A percentile compares a stretch with the other conserved stretches of the same genome.
Conservation (phyloP, 2,113 vertebrate genomes). For the Hippocampus barbouri region DNA sequence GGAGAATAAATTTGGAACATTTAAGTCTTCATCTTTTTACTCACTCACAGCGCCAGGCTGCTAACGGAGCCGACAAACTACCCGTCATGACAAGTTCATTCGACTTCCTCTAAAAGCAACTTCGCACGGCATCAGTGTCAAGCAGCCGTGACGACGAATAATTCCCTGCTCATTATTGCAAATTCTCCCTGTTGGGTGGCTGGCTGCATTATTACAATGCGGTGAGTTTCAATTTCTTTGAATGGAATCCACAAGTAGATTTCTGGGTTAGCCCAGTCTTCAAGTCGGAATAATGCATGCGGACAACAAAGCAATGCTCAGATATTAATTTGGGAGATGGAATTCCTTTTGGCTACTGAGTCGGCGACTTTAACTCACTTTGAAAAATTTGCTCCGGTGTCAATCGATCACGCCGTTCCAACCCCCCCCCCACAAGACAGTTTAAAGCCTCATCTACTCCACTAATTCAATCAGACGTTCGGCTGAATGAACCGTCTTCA, state of each 20-base stretch:
- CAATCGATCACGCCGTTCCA: conserved; percentile 40
- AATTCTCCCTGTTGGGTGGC: conserved; percentile 21
- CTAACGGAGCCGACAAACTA: background rate
- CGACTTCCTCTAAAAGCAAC: conserved; percentile 48
- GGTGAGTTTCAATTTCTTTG: conserved; percentile 7
- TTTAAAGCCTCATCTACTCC: conserved; percentile 34
- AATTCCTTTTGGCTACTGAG: conserved; percentile 23
- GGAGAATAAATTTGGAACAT: too few relatives aligned
- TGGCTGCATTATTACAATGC: background rate
- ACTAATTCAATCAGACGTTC: conserved; percentile 48
- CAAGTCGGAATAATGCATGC: conserved; percentile 1
- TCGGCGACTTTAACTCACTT: conserved; percentile 34
- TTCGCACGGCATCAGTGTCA: conserved; percentile 57
- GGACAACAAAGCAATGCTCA: background rate
- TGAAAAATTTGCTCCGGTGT: conserved; percentile 20
- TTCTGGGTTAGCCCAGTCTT: conserved; percentile 8
- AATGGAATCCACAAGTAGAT: conserved; percentile 8
- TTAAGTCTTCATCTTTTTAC: background rate
- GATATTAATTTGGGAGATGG: conserved; percentile 27
- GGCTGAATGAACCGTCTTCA: conserved; percentile 39
- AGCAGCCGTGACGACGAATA: conserved; percentile 45
- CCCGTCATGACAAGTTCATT: conserved; percentile 53
- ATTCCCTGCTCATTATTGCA: conserved; percentile 18
- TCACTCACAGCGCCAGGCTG: background rate
- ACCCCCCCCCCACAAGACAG: conserved; percentile 17